These are phyloP conservation scores for Rhabdophis nuchalis DNA, from an alignment of 2,797 vertebrate genomes.

Conservation along the genomic window DNA sequence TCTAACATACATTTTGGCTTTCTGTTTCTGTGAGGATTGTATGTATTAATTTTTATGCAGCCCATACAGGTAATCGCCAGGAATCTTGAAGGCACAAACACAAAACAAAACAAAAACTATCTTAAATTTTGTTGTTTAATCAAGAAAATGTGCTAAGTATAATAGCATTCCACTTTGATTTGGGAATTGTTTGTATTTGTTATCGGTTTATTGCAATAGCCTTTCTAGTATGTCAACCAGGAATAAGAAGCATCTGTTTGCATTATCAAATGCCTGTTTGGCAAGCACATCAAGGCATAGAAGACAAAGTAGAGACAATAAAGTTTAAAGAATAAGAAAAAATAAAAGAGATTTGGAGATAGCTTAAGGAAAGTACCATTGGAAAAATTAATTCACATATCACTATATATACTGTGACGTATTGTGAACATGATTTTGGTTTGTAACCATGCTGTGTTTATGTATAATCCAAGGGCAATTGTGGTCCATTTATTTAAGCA, in stretches of 20 bases:
- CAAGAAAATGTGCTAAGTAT: background rate
- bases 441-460: background rate
- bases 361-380: background rate
- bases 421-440: background rate
- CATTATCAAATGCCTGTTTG: background rate
- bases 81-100: background rate
- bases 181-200: background rate
- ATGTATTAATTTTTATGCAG: background rate
- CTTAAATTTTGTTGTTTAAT: background rate
- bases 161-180: background rate
- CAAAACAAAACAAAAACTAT: background rate
- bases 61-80: background rate
- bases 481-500: background rate
- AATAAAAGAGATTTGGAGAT: background rate
- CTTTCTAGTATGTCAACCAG: background rate
- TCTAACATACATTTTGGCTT: background rate
- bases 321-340: background rate
- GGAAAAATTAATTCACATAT: background rate
- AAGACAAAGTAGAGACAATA: background rate
- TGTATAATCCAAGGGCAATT: background rate
- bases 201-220: background rate
- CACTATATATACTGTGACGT: background rate
- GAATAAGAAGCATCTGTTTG: background rate
- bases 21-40: background rate
- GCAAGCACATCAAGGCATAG: background rate